These are phyloP conservation scores for Tautogolabrus adspersus DNA, from an alignment of 2,113 vertebrate genomes.

Conservation along the genomic window DNA sequence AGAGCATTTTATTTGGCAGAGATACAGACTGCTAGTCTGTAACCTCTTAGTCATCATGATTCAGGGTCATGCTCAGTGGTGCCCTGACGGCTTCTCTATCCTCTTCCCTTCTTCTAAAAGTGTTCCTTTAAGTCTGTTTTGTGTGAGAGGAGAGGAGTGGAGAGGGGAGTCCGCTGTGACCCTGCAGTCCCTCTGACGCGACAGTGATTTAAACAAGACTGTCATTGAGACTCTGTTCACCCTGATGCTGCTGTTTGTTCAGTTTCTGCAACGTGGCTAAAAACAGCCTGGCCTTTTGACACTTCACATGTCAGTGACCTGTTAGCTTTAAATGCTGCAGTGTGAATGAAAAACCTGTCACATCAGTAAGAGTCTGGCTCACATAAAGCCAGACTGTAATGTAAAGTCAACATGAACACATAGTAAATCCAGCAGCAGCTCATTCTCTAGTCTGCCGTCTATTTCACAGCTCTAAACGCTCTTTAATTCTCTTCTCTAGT, in stretches of 20 bases:
- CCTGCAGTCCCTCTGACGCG: slow-evolving; percentile 46
- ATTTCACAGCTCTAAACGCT: slow-evolving; percentile 65
- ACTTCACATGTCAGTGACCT: slow-evolving; percentile 31
- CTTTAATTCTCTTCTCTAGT: slow-evolving; percentile 63
- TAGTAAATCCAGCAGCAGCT: slow-evolving; percentile 44
- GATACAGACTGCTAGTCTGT: too few species aligned
- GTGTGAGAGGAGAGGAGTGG: neutral
- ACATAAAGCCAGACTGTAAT: neutral
- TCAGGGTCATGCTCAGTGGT: neutral
- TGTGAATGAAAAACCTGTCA: neutral
- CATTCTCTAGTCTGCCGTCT: slow-evolving; percentile 31
- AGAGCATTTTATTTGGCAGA: neutral
- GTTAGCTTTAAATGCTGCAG: neutral
- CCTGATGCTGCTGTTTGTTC: slow-evolving; percentile 38
- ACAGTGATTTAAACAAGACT: slow-evolving; percentile 44
- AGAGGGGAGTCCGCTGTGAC: slow-evolving; percentile 20
- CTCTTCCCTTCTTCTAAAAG: too few species aligned
- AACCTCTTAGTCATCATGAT: slow-evolving; percentile 1
- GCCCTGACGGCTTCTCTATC: too few species aligned
- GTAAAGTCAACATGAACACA: slow-evolving; percentile 61
- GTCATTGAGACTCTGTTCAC: slow-evolving; percentile 38
- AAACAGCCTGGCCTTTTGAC: slow-evolving; percentile 27
- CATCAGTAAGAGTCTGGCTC: neutral
- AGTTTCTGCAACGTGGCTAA: slow-evolving; percentile 11
- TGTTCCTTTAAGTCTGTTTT: too few species aligned